A percentile compares a stretch with the other conserved stretches of the same genome.
Conservation (phyloP, 2,797 vertebrate species). For the Xiphophorus birchmanni region DNA sequence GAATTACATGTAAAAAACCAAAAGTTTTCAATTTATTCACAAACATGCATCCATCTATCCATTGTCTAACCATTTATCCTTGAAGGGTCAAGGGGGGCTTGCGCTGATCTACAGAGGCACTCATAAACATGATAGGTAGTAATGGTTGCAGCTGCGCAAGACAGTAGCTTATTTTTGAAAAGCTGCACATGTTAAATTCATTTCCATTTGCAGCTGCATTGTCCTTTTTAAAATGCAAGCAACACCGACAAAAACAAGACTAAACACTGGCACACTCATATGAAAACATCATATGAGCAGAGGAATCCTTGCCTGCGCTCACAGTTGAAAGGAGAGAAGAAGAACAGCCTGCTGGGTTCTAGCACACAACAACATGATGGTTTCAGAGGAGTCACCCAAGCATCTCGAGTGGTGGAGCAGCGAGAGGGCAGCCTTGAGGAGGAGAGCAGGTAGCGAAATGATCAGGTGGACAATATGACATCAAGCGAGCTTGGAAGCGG, state of each 20-base stretch:
- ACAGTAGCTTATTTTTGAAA: constrained; percentile 1
- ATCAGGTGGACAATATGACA: constrained; percentile 77
- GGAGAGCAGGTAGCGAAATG: constrained; percentile 73
- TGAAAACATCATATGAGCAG: constrained; percentile 39
- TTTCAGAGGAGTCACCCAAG: constrained; percentile 75
- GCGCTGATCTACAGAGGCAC: neutral
- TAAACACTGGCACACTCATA: constrained; percentile 11
- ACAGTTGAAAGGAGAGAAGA: constrained; percentile 52
- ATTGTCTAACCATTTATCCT: no score
- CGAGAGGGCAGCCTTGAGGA: constrained; percentile 70
- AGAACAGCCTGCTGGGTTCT: constrained; percentile 53
- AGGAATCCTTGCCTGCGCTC: constrained; percentile 65
- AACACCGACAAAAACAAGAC: constrained; percentile 27
- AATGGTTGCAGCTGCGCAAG: neutral
- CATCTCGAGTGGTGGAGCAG: constrained; percentile 76
- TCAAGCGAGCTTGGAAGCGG: constrained; percentile 75
- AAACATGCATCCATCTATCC: no score
- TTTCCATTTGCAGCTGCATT: neutral
- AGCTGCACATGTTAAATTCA: neutral
- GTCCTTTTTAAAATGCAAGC: neutral
- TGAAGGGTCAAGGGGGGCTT: no score
- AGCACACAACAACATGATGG: constrained; percentile 70
- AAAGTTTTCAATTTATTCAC: neutral
- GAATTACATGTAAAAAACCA: neutral
- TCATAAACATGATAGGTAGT: neutral